Evolutionary conservation across 2,797 vertebrate genomes (phyloP).

Genomic region (Epinephelus malabaricus): DNA sequence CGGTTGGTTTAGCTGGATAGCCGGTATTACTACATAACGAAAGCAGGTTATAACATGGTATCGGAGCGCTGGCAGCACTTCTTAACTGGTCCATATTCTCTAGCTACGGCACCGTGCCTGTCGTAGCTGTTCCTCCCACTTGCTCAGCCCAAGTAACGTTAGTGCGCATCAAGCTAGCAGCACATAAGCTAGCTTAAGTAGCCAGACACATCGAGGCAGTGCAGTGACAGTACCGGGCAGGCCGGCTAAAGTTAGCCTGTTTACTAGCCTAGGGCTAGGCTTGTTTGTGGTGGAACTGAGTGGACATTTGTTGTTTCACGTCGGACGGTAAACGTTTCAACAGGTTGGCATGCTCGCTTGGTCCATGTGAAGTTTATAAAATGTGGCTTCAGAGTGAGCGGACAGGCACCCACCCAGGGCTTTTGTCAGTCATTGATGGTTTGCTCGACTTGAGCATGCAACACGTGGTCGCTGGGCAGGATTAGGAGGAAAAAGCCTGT

Average conservation of each 20-base stretch:
- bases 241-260: conserved; percentile 69
- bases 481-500: conserved; percentile 26
- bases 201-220: conserved; percentile 21
- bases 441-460: conserved; percentile 65
- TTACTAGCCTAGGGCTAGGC: neutral
- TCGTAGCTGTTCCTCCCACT: conserved; percentile 51
- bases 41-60: neutral
- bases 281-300: neutral
- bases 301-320: neutral
- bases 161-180: conserved; percentile 72
- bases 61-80: conserved; percentile 27
- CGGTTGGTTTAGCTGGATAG: neutral
- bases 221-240: conserved; percentile 35
- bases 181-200: conserved; percentile 54
- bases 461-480: conserved; percentile 81
- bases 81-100: conserved; percentile 38
- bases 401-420: neutral
- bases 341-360: conserved; percentile 1
- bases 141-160: conserved; percentile 34
- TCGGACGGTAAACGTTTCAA: neutral
- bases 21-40: neutral
- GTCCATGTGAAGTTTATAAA: neutral
- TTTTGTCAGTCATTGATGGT: conserved; percentile 51
- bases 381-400: neutral
- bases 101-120: conserved; percentile 5